phyloP scores from a whole-genome alignment of 2,113 vertebrate species.

The Oxyruncus cristatus region DNA sequence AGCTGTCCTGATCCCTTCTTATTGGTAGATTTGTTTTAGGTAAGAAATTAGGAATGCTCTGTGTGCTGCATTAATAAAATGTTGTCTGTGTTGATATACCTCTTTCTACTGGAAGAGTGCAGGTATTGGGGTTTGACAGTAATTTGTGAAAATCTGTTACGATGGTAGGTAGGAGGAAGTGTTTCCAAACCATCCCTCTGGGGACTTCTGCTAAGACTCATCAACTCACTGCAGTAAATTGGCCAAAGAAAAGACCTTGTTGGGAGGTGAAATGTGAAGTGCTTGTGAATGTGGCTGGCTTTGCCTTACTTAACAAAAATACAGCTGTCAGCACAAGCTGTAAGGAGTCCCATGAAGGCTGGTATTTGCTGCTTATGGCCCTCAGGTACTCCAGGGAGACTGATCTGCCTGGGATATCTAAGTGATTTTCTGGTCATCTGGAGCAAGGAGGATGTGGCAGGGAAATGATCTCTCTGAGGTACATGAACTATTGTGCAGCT shows the following conservation, averaged over 20 bases:
- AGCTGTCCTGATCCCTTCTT: neutral
- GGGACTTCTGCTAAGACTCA: neutral
- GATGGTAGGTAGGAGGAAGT: neutral
- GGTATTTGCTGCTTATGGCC: neutral
- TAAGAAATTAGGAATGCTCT: neutral
- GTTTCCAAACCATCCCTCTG: neutral
- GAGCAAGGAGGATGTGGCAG: neutral
- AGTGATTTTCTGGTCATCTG: neutral
- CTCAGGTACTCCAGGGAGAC: neutral
- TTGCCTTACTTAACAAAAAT: neutral
- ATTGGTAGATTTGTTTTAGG: neutral
- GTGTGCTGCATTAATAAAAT: neutral
- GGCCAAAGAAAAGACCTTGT: neutral
- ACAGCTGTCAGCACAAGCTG: neutral
- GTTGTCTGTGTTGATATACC: accelerated
- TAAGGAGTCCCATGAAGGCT: neutral
- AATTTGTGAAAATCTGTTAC: neutral
- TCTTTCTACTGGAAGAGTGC: neutral
- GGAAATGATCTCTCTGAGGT: neutral
- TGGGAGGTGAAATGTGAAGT: neutral
- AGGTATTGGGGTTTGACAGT: neutral
- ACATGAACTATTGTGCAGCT: neutral
- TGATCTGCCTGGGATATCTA: neutral
- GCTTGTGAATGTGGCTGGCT: neutral
- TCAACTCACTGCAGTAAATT: neutral